Base-by-base conservation (phyloP, 2,797 vertebrate genomes). In the Schizopygopsis pylzovi region DNA sequence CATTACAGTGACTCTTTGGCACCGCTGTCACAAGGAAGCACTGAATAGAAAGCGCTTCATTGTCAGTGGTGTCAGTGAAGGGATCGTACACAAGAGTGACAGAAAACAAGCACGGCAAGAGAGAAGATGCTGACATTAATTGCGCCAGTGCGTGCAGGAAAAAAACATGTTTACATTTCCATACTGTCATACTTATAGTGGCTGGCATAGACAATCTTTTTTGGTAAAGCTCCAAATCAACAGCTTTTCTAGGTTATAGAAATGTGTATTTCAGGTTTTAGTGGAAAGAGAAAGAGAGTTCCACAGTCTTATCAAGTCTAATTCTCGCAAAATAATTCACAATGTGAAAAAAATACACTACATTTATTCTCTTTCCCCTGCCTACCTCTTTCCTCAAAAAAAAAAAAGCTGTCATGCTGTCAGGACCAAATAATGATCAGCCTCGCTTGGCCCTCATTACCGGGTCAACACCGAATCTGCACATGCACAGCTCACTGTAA, bases 111-210 rank as follows among this genome's bases (percentile, higher is more conserved):
- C 59, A 33, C 11, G 59, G 54, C 54, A 78, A 59, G 59, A 45
- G 54, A 79, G 59, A 84, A 43, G 83, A 70, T 37, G 75, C 63
- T 84, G 75, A 78, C 82, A 65, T 52, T 83, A 76, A 83, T 76
- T 65, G 54, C 1, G 6, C 39, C 39, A 39, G 6, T 39, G 39
- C 39, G 39, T 39, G 39, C 39, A 41, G 39, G 28, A 33, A 6
- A 41, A 7, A 41, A 41, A 41, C 39, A 41, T 41, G 12, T 33
- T 56, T 33, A 33, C 18, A 68, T 84, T 70, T 79, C 37, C 49
- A 84, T 79, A 79, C 47, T 59, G 83, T 79, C 63, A 84, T 39
- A 54, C 45, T n/a, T 77, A 15, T 3, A 33, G 61, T 28, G 67
- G 54, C 10, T 67, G 73, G 45, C 22, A 56, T 20, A 67, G 56